Evolutionary conservation across 2,113 vertebrate genomes (phyloP).

Genomic region (Haliaeetus leucogaster): DNA sequence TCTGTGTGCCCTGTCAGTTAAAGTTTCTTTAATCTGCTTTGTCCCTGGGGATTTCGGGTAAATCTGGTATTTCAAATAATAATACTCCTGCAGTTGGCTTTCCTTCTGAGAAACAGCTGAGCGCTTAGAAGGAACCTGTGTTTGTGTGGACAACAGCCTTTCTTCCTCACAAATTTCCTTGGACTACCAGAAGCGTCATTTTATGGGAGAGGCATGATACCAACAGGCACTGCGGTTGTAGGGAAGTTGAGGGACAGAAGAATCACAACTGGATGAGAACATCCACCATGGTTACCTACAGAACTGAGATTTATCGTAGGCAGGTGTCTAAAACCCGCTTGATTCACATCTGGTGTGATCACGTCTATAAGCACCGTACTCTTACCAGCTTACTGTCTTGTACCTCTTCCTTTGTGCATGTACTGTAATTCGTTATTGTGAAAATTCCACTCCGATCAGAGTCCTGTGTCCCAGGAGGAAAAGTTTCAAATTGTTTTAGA

Average conservation of each 20-base stretch:
- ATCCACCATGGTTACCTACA: accelerated
- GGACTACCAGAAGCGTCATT: background rate
- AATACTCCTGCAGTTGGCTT: background rate
- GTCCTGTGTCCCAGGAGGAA: background rate
- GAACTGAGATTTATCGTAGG: background rate
- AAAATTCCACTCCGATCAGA: background rate
- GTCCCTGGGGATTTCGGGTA: background rate
- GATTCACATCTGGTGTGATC: background rate
- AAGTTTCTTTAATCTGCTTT: background rate
- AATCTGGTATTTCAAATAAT: background rate
- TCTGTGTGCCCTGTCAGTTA: background rate
- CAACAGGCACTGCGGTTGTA: background rate
- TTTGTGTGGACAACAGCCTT: background rate
- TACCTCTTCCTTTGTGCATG: background rate
- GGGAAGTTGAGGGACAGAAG: background rate
- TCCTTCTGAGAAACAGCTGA: background rate
- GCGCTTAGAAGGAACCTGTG: background rate
- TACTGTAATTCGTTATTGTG: background rate
- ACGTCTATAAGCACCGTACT: accelerated
- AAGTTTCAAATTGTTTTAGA: background rate
- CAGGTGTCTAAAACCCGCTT: background rate
- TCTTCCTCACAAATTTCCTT: background rate
- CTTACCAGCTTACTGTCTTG: background rate
- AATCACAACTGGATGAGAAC: background rate
- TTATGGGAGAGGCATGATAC: background rate